Conservation (phyloP, 2,888 invertebrate genomes). For the Amaurobius ferox region DNA sequence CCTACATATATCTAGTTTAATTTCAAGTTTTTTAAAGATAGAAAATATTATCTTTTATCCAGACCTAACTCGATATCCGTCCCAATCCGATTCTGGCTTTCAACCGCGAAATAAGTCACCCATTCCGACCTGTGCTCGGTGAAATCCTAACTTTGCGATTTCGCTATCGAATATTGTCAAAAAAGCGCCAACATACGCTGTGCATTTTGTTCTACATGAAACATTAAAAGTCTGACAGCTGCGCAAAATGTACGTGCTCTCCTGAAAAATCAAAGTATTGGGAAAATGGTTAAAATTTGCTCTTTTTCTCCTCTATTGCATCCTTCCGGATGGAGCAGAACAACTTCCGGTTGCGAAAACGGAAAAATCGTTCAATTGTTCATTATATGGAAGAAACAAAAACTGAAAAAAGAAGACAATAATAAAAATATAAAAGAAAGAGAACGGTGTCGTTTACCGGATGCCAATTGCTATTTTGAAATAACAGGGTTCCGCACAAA, state of each 20-base stretch:
- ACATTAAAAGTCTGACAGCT: background rate
- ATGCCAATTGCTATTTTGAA: conserved; percentile 13
- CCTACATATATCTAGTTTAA: no score
- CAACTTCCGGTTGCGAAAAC: conserved; percentile 36
- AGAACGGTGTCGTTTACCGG: background rate
- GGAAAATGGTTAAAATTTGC: background rate
- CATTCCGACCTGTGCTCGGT: no score
- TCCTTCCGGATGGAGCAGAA: conserved; percentile 21
- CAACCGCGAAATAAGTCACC: no score
- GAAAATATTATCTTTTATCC: no score
- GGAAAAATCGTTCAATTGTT: conserved; percentile 29
- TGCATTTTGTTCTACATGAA: no score
- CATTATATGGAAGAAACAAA: background rate
- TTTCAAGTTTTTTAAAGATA: no score
- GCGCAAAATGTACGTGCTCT: background rate
- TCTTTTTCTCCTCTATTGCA: conserved; percentile 2
- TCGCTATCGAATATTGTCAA: no score
- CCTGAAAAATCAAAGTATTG: background rate
- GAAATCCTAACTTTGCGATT: no score
- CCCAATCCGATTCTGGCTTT: no score
- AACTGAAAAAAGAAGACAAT: background rate
- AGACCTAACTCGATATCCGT: no score
- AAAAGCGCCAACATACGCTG: no score
- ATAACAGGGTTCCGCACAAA: background rate
- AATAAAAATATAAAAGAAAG: background rate